These are phyloP conservation scores for Macrochelys suwanniensis DNA, from an alignment of 2,797 vertebrate genomes.

Conservation along the genomic window DNA sequence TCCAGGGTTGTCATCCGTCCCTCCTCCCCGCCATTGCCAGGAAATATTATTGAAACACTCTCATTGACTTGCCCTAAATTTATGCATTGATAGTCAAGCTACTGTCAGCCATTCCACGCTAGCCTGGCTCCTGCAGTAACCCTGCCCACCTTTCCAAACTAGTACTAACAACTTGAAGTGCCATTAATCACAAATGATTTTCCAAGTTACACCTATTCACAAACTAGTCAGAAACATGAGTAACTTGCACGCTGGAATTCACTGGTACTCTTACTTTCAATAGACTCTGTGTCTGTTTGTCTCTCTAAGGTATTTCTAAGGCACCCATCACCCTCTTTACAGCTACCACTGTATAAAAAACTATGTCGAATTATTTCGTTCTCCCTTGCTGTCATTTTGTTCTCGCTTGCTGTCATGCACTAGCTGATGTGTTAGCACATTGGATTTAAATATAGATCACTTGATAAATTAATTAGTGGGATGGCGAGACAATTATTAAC, in stretches of 20 bases:
- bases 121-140: background rate
- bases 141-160: background rate
- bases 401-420: background rate
- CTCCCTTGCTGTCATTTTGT: background rate
- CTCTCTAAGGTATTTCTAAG: background rate
- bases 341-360: background rate
- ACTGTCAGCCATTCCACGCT: background rate
- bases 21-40: background rate
- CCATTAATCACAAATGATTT: background rate
- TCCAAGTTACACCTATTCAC: background rate
- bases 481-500: background rate
- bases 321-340: background rate
- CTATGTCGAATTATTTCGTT: background rate
- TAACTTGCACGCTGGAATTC: background rate
- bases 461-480: background rate
- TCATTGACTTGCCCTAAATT: background rate
- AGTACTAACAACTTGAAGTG: conserved; percentile 1
- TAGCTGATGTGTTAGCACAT: no score
- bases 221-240: background rate
- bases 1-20: no score
- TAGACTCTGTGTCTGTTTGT: background rate
- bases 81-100: background rate
- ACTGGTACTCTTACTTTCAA: background rate
- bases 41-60: background rate
- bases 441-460: background rate